Conservation (phyloP, 2,888 invertebrate species). For the Pyrrhosoma nymphula region DNA sequence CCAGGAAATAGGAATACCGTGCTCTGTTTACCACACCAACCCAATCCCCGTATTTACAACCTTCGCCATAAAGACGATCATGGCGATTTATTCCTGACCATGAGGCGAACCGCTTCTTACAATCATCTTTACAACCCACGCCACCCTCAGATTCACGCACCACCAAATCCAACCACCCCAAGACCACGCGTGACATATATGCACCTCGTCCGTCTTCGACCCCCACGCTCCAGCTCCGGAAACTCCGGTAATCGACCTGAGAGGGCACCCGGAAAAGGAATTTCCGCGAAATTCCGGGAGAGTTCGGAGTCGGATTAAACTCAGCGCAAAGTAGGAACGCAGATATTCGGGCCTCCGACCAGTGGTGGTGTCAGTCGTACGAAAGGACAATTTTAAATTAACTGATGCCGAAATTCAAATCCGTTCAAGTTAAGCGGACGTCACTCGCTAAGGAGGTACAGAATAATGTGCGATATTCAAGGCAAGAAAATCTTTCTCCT, state of each 20-base stretch:
- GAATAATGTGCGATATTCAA: no score
- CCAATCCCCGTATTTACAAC: no score
- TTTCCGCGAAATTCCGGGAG: background rate
- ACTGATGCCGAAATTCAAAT: no score
- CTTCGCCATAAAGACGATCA: no score
- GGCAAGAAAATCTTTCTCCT: no score
- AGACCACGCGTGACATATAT: background rate
- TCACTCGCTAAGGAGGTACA: no score
- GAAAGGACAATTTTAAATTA: no score
- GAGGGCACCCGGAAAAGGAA: background rate
- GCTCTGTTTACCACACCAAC: no score
- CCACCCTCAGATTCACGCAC: background rate
- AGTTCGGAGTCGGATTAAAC: background rate
- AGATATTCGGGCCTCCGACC: no score
- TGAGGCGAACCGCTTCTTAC: background rate
- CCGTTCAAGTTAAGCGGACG: no score
- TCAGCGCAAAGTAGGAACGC: background rate
- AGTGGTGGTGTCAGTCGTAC: no score
- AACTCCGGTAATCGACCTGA: background rate
- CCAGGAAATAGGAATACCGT: no score
- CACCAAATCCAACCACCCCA: background rate
- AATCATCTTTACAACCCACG: background rate
- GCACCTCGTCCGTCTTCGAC: background rate
- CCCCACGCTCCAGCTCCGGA: background rate
- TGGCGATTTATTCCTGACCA: background rate